These are phyloP conservation scores for Gymnothorax javanicus DNA, from an alignment of 2,797 vertebrate species.

Conservation along the genomic window DNA sequence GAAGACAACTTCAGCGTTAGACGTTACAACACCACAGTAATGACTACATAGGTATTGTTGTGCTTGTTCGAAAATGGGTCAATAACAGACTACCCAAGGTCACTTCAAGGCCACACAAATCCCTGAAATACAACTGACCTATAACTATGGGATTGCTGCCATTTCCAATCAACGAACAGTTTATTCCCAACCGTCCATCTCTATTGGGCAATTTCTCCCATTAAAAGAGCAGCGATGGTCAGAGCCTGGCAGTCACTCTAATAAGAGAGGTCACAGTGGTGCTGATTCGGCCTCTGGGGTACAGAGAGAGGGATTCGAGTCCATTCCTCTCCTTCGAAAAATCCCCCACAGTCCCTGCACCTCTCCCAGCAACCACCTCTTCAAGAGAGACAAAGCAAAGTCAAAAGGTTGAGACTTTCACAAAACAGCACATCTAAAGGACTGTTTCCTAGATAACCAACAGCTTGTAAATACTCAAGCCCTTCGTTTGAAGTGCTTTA, in stretches of 20 bases:
- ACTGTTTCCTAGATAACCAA: background rate
- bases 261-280: conserved; percentile 25
- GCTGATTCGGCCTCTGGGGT: background rate
- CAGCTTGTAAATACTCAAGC: background rate
- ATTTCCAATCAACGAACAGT: background rate
- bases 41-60: background rate
- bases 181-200: conserved; percentile 10
- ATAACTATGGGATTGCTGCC: conserved; percentile 5
- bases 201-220: background rate
- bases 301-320: background rate
- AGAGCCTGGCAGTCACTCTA: background rate
- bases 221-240: background rate
- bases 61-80: background rate
- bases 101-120: conserved; percentile 11
- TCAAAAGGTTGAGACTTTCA: background rate
- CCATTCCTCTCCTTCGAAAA: conserved; percentile 25
- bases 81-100: conserved; percentile 21
- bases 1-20: background rate
- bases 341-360: conserved; percentile 22
- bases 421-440: background rate
- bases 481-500: background rate
- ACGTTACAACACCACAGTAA: background rate
- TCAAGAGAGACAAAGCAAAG: background rate
- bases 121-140: conserved; percentile 3
- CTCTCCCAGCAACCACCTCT: background rate